Conservation (phyloP, 2,113 vertebrate species). For the Hypocryptadius cinnamomeus region DNA sequence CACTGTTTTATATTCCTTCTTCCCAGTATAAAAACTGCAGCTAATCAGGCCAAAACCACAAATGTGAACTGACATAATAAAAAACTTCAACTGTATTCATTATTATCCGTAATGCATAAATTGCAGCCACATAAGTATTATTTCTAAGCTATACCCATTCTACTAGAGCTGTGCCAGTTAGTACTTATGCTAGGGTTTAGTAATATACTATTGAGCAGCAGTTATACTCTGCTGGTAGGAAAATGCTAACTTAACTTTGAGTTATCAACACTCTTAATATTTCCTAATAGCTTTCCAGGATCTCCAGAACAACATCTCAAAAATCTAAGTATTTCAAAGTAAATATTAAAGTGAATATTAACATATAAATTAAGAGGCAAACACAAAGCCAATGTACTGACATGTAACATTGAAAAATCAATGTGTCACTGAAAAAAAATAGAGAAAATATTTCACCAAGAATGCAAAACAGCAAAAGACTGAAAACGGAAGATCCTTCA, state of each 20-base stretch:
- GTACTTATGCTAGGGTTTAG: neutral
- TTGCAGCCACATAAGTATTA: rapidly evolving
- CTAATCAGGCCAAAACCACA: neutral
- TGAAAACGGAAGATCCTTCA: neutral
- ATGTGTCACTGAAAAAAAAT: neutral
- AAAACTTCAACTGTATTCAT: neutral
- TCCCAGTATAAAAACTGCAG: neutral
- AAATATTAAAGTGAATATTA: neutral
- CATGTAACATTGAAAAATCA: neutral
- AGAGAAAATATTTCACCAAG: neutral
- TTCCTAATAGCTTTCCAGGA: neutral
- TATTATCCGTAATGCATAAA: neutral
- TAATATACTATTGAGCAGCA: neutral
- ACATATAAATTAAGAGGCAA: neutral
- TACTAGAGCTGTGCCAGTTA: neutral
- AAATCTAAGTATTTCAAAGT: neutral
- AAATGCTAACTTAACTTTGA: neutral
- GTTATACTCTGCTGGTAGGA: neutral
- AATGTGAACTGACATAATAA: neutral
- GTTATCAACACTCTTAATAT: neutral
- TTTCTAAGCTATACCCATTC: neutral
- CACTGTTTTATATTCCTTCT: neutral
- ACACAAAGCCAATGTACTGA: neutral
- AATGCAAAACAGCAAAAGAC: neutral
- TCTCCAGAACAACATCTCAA: neutral